Percentiles rank a stretch among this genome's conserved stretches.
These are phyloP conservation scores for Eumeta japonica DNA, from an alignment of 1,140 invertebrate species.

Conservation along the genomic window DNA sequence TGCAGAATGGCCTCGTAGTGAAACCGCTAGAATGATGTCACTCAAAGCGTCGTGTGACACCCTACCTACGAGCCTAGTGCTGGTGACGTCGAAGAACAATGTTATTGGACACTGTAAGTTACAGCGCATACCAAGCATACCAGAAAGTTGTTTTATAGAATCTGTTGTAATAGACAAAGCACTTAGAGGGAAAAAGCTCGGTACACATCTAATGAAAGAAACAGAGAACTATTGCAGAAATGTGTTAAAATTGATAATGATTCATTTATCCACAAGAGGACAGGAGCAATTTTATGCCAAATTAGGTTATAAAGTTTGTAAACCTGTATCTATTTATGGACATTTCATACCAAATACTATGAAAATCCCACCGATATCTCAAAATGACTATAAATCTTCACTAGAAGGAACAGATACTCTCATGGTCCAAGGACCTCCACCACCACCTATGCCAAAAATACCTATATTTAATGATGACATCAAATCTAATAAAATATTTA, in stretches of 20 bases:
- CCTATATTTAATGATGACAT: conserved; percentile 18
- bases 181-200: conserved; percentile 70
- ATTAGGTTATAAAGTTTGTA: conserved; percentile 69
- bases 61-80: conserved; percentile 70
- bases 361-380: neutral
- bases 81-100: conserved; percentile 59
- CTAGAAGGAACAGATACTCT: neutral
- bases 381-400: neutral
- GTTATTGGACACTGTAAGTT: conserved; percentile 77
- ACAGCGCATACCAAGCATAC: conserved; percentile 64
- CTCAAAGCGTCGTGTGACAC: conserved; percentile 67
- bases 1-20: conserved; percentile 76
- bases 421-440: conserved; percentile 15
- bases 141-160: conserved; percentile 71
- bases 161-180: conserved; percentile 72
- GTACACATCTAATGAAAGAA: conserved; percentile 67
- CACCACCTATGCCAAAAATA: conserved; percentile 31
- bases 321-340: conserved; percentile 69
- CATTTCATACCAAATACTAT: conserved; percentile 14
- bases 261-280: conserved; percentile 75
- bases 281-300: conserved; percentile 76
- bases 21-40: conserved; percentile 70
- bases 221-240: conserved; percentile 68
- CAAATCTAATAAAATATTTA: conserved; percentile 40
- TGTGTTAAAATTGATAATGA: conserved; percentile 59